phyloP scores from a whole-genome alignment of 1,140 invertebrate genomes.

The Pseudomyrmex pallidus region DNA sequence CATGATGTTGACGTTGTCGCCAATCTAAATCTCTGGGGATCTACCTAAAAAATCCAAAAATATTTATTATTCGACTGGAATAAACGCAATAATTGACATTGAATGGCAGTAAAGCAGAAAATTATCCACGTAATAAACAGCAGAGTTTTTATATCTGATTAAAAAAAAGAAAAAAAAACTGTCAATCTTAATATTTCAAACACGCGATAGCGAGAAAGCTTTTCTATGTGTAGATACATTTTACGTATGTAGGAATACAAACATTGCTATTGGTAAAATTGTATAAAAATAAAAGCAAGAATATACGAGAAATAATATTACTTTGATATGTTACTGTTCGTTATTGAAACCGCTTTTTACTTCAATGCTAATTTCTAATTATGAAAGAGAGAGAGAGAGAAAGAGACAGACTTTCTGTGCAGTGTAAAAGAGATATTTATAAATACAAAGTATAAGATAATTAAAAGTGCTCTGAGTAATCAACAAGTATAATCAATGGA shows the following conservation, averaged over 20 bases:
- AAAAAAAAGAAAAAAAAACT: too few relatives aligned
- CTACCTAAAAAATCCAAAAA: slow-evolving; percentile 19
- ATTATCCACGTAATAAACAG: background rate
- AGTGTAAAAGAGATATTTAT: too few relatives aligned
- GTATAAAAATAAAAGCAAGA: too few relatives aligned
- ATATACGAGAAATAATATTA: background rate
- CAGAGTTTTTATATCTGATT: background rate
- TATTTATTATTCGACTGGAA: background rate
- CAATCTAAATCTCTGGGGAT: slow-evolving; percentile 66
- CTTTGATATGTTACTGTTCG: background rate
- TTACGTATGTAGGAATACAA: too few relatives aligned
- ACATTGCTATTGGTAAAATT: too few relatives aligned
- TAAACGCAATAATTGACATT: background rate
- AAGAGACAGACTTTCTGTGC: too few relatives aligned
- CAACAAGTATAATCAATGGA: slow-evolving; percentile 17
- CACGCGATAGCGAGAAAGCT: too few relatives aligned
- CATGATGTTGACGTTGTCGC: slow-evolving; percentile 39
- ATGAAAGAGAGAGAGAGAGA: background rate
- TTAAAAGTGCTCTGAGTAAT: slow-evolving; percentile 3
- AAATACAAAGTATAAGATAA: slow-evolving; percentile 2
- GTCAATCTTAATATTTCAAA: background rate
- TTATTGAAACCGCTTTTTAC: background rate
- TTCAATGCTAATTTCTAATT: background rate
- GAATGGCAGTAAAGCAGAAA: background rate
- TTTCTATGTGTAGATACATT: too few relatives aligned